Evolutionary conservation across 2,113 vertebrate genomes (phyloP).

Genomic region (Dicrurus megarhynchus): DNA sequence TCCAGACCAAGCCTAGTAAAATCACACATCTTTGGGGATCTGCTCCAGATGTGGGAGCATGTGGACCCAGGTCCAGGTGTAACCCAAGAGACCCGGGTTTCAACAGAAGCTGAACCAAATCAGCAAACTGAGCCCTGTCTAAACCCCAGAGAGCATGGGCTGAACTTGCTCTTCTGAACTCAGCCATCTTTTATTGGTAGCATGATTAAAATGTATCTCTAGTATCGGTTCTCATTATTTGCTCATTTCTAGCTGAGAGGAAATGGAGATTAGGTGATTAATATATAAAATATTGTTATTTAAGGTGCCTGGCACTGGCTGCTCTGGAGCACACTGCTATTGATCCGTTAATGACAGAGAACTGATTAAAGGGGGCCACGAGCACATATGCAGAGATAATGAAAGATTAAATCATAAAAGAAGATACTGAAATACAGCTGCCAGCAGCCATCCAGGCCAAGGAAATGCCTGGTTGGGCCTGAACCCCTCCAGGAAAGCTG

Average conservation of each 20-base stretch:
- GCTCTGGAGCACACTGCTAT: not conserved
- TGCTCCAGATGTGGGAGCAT: not conserved
- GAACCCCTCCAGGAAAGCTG: not conserved
- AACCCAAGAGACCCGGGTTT: not conserved
- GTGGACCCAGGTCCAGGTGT: not conserved
- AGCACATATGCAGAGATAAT: not conserved
- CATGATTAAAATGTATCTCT: not conserved
- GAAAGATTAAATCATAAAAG: not conserved
- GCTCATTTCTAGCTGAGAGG: not conserved
- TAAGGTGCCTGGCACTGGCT: not conserved
- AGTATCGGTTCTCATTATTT: not conserved
- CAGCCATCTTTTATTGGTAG: not conserved
- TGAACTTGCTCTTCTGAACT: not conserved
- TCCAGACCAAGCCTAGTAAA: not conserved
- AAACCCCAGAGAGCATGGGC: not conserved
- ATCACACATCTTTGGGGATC: not conserved
- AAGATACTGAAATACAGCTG: not conserved
- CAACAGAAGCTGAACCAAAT: not conserved
- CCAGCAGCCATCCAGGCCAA: not conserved
- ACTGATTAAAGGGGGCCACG: not conserved
- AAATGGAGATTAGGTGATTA: not conserved
- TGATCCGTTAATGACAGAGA: not conserved
- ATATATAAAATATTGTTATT: not conserved
- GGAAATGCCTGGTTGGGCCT: not conserved
- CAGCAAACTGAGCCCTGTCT: not conserved